Base-by-base conservation (phyloP, 1,140 invertebrate species). In the Medauroidea extradentata region DNA sequence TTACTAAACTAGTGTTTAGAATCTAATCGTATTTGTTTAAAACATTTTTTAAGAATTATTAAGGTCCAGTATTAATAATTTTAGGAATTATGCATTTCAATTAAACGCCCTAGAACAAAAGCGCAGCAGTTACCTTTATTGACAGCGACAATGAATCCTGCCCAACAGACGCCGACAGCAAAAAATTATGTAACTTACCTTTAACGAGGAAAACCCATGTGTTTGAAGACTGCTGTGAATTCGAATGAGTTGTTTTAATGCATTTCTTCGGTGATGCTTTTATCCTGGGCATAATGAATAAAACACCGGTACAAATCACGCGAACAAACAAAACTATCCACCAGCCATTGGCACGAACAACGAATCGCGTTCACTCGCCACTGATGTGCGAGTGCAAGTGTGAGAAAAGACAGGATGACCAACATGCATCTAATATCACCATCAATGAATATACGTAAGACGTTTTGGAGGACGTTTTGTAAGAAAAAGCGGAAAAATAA, bases 151-250 rank as follows among this genome's bases (percentile, higher is more conserved):
- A 55, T 55, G 53, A 55, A 55, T 25, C 42, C 44, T 46, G 39
- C 53, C 21, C 25, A 55, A 55, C 42, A 24, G 44, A 43, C 42
- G 41, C 41, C 53, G 42, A 24, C 53, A 24, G 8, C 13, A 46
- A n/a, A 27, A 43, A 14, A n/a, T 13, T n/a, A 21, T 16, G n/a
- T 61, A 62, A 60, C 61, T 66, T 71, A 85, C 85, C 83, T 81
- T 84, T 85, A 60, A 83, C 71, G 24, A 86, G 69, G 62, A 87
- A 79, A 61, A 85, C 75, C 84, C 84, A 86, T 18, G 83, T 84
- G 67, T 82, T 86, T n/a, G 68, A 67, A 14, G 71, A 61, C 56
- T 73, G 50, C 21, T 59, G 65, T 18, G 53, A 25, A 55, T 55
- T 55, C 13, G 67, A 64, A 46, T 68, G 71, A 11, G 66, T 53